These are phyloP conservation scores for Columba livia DNA, from an alignment of 2,113 vertebrate genomes.

Conservation along the genomic window DNA sequence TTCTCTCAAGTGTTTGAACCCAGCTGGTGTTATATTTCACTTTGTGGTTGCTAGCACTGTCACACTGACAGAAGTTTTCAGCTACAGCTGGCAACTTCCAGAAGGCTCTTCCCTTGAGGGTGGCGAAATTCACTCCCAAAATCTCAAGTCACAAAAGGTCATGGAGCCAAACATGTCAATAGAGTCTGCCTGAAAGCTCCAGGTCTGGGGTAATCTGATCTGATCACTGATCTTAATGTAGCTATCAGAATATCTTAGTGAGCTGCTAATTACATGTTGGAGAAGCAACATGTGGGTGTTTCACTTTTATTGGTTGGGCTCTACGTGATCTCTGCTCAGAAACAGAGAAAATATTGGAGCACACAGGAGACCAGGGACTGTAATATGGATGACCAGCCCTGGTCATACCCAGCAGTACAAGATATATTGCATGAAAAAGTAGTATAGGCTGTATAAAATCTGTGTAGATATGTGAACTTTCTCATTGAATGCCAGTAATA, in stretches of 20 bases:
- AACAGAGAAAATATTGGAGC: background rate
- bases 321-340: background rate
- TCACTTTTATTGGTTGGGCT: background rate
- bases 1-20: background rate
- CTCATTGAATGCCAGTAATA: background rate
- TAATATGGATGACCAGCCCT: background rate
- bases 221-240: background rate
- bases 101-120: background rate
- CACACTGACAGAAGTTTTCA: background rate
- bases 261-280: background rate
- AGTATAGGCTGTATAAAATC: background rate
- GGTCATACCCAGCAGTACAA: background rate
- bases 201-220: background rate
- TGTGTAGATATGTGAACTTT: background rate
- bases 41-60: constrained; percentile 19
- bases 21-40: constrained; percentile 25
- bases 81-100: constrained; percentile 1
- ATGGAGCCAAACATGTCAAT: background rate
- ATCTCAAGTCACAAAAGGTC: background rate
- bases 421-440: background rate
- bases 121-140: background rate
- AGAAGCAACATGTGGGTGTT: background rate
- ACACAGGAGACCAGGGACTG: fast-evolving
- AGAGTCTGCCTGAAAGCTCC: background rate
- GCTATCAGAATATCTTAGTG: background rate